Base-by-base conservation (phyloP, 2,888 invertebrate genomes). In the Troides oblongomaculatus region DNA sequence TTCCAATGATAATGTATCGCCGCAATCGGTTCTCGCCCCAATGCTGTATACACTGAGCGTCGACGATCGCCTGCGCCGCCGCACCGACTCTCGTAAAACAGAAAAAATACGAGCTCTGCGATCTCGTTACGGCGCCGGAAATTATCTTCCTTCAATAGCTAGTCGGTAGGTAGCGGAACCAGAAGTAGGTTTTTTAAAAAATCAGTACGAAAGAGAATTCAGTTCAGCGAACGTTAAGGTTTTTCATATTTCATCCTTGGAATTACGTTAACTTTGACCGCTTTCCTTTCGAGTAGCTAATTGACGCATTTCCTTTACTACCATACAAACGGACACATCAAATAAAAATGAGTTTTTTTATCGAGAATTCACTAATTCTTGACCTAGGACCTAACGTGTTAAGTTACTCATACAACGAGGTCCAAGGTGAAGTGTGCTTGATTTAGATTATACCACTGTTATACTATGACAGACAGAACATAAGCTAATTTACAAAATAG, bases 111-210 rank as follows among this genome's bases (percentile, higher is more conserved):
- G 69, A 71, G 72, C 73, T 72, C 63, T 46, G 71, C 72, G 73
- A 76, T 74, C 74, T 75, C 75, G 74, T 77, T 74, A 76, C 74
- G 66, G 39, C 62, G 59, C 75, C 74, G 76, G 77, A 77, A 74
- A 77, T 77, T 77, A 77, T 69, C 57, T 65, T 57, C 58, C 65
- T 65, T 62, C 69, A 65, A 69, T 65, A 62, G 62, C 65, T 62
- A 25, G 36, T 58, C 39, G 69, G 6, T 53, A 56, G 6, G 61
- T 36, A 56, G 36, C 56, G 25, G 60, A 60, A 60, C n/a, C 17
- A n/a, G 25, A 36, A 17, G 36, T 60, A 18, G 14, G n/a, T 60
- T 60, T 60, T 60, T 59, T 25, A 25, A 50, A 59, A 59, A 25
- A 59, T 59, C 59, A 25, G 30, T 25, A 14, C 30, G 10, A 59